Evolutionary conservation across 2,888 invertebrate species (phyloP), one percentile per base, ranked within the genome.

Genomic region (Melolontha melolontha): DNA sequence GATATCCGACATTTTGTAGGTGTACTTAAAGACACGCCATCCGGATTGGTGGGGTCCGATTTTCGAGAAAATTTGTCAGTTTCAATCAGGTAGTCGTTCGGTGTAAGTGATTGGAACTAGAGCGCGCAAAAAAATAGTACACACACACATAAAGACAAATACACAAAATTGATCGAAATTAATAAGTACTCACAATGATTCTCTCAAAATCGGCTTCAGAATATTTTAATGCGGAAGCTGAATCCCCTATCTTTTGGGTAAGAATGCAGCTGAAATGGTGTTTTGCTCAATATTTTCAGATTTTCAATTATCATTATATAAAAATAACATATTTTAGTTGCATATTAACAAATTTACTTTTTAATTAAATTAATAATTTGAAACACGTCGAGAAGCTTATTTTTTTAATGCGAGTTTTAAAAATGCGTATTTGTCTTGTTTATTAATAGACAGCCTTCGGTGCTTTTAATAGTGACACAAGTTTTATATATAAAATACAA

Each of bases 231-330:
- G 70, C 75, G 41, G 72, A 73, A 70, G 73, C 80, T 68, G 82
- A 81, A 70, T 72, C 78, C 5, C 79, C 80, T 54, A 76, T 75
- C 40, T 74, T 82, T 73, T 84, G 84, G 84, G 84, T 84, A 80
- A 82, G 83, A 70, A 51, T 34, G 2, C 11, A 14, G 14, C 12
- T 14, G 11, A 1, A 12, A 27, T 42, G 40, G n/a, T n/a, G n/a
- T n/a, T n/a, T n/a, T n/a, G 22, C 50, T 10, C 7, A 10, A 22
- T 22, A 22, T 22, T 22, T 22, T 22, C 22, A n/a, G n/a, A n/a
- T n/a, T n/a, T n/a, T n/a, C 22, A 22, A 22, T 22, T 22, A 22
- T 22, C 4, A 22, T n/a, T 4, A 22, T 22, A 4, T 22, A 22
- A 22, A n/a, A 22, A 22, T 22, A 22, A 22, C 22, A 22, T 22